Conservation (phyloP, 2,797 vertebrate genomes). For the Acipenser oxyrinchus region DNA sequence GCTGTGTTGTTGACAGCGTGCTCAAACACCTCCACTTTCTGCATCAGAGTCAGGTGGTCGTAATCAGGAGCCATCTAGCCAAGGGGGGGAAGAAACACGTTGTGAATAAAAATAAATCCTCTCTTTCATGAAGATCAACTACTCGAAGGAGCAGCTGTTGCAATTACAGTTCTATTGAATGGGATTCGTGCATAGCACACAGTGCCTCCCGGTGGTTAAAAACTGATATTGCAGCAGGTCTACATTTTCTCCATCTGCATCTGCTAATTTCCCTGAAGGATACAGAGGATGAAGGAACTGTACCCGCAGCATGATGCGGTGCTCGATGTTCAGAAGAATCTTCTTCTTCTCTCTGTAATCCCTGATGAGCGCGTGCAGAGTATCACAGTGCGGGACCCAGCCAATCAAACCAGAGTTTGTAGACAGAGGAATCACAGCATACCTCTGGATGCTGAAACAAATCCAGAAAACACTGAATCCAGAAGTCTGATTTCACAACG, state of each 20-base stretch:
- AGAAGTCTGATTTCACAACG: background rate
- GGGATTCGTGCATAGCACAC: no score
- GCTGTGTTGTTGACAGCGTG: slow-evolving; percentile 97
- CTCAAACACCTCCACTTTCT: slow-evolving; percentile 98
- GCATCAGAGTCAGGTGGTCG: slow-evolving; percentile 96
- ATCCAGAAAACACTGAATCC: background rate
- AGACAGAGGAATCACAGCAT: slow-evolving; percentile 92
- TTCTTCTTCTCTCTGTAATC: slow-evolving; percentile 98
- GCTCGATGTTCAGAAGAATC: slow-evolving; percentile 96
- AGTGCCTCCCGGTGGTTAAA: no score
- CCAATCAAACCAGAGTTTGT: slow-evolving; percentile 97
- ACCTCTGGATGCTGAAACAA: slow-evolving; percentile 85
- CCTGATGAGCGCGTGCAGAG: slow-evolving; percentile 89
- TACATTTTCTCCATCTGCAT: background rate
- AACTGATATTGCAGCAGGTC: no score
- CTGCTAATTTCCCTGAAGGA: background rate
- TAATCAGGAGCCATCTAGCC: slow-evolving; percentile 96
- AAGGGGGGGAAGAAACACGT: background rate
- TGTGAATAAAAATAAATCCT: background rate
- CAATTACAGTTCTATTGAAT: no score
- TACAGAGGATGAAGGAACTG: background rate
- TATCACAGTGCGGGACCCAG: slow-evolving; percentile 99
- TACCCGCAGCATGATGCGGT: slow-evolving; percentile 97
- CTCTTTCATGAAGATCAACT: no score
- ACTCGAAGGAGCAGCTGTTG: no score